A percentile compares a stretch with the other conserved stretches of the same genome.
Conservation (phyloP, 1,140 invertebrate genomes). For the Drosophila arawakana region DNA sequence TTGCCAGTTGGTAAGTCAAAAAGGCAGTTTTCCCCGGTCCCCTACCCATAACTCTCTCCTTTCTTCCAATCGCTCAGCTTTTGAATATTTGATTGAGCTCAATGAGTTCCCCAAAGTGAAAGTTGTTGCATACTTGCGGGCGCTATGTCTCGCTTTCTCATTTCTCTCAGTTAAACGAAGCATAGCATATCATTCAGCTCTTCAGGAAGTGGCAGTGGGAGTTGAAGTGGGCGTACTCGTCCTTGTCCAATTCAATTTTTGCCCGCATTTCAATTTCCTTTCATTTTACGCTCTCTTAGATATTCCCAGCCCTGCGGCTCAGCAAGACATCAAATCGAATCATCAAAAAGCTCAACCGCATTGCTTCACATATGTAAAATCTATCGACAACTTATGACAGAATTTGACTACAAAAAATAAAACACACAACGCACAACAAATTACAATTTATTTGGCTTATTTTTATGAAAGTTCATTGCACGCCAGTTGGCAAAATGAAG, state of each 20-base stretch:
- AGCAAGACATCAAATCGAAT: conserved; percentile 46
- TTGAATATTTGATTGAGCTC: conserved; percentile 75
- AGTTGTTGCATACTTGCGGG: conserved; percentile 75
- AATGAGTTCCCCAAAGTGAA: conserved; percentile 64
- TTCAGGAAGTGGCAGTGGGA: not conserved
- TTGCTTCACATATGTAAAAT: conserved; percentile 32
- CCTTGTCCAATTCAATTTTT: conserved; percentile 72
- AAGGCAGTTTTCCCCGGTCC: conserved; percentile 14
- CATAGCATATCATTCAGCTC: conserved; percentile 38
- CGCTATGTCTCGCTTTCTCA: conserved; percentile 33
- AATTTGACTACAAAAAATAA: conserved; percentile 15
- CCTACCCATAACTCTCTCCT: too few relatives aligned
- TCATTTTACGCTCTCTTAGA: conserved; percentile 78
- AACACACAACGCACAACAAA: not conserved
- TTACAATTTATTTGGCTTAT: conserved; percentile 44
- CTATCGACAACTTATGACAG: not conserved
- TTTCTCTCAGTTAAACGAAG: conserved; percentile 66
- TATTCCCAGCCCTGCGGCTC: conserved; percentile 53
- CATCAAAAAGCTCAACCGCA: conserved; percentile 77
- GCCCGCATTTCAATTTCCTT: conserved; percentile 79
- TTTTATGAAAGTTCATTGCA: conserved; percentile 43
- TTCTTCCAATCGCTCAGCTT: conserved; percentile 27
- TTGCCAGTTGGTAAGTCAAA: conserved; percentile 56
- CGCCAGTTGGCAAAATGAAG: conserved; percentile 41
- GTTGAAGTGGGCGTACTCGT: not conserved